These are phyloP conservation scores for Empidonax alnorum DNA, from an alignment of 2,113 vertebrate species.

Conservation along the genomic window DNA sequence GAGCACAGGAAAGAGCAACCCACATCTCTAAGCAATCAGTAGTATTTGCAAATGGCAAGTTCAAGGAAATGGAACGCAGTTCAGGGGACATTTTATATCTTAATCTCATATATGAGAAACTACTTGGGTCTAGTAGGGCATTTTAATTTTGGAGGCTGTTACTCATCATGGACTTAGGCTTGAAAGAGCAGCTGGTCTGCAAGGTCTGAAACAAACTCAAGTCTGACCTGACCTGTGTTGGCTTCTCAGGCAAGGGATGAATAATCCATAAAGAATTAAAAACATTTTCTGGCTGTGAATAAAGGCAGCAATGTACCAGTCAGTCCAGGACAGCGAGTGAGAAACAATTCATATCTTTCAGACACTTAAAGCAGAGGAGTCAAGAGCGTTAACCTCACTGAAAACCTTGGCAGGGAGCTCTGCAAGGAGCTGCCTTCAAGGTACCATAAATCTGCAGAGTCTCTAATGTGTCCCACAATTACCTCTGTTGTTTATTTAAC, in stretches of 20 bases:
- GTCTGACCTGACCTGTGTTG: conserved; percentile 55
- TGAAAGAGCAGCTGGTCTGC: not conserved
- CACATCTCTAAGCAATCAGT: not conserved
- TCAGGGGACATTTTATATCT: not conserved
- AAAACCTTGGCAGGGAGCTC: conserved; percentile 45
- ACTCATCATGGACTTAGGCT: not conserved
- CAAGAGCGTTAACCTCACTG: conserved; percentile 25
- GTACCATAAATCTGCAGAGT: conserved; percentile 34
- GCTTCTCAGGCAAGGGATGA: conserved; percentile 63
- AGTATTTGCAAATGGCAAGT: not conserved
- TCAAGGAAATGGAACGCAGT: not conserved
- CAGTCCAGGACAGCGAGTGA: not conserved
- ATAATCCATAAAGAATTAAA: conserved; percentile 69
- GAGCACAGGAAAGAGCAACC: not conserved
- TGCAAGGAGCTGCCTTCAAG: not conserved
- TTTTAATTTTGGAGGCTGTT: not conserved
- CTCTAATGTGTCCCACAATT: not conserved
- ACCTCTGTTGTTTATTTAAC: conserved; percentile 7
- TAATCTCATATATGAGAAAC: not conserved
- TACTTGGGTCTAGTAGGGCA: not conserved
- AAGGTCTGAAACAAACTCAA: conserved; percentile 36
- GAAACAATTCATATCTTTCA: conserved; percentile 29
- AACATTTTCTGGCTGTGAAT: conserved; percentile 56
- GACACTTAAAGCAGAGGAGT: not conserved
- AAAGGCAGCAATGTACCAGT: conserved; percentile 36